Evolutionary conservation across 2,888 invertebrate genomes (phyloP).

Genomic region (Frankliniella fusca): DNA sequence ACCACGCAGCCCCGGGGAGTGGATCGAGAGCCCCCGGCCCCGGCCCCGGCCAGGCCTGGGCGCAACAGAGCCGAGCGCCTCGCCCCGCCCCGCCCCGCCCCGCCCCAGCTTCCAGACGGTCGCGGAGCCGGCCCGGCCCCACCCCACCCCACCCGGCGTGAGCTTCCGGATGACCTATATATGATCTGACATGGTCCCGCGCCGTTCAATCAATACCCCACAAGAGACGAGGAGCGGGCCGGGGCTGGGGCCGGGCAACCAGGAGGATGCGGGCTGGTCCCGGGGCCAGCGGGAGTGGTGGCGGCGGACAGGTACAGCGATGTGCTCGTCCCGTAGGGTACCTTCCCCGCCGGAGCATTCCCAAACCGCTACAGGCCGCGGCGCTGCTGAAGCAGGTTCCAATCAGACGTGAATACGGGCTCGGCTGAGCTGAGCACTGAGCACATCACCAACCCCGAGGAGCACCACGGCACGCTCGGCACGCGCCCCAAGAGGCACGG

Average conservation of each 20-base stretch:
- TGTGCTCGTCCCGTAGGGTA: too few relatives aligned
- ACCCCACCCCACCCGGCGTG: not conserved
- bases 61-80: not conserved
- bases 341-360: too few relatives aligned
- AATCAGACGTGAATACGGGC: too few relatives aligned
- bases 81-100: too few relatives aligned
- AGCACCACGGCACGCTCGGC: too few relatives aligned
- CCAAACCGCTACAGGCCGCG: too few relatives aligned
- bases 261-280: not conserved
- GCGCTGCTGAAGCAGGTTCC: too few relatives aligned
- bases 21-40: too few relatives aligned
- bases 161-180: not conserved
- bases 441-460: too few relatives aligned
- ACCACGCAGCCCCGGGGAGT: too few relatives aligned
- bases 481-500: too few relatives aligned
- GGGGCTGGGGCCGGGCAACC: not conserved
- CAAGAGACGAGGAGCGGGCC: not conserved
- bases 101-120: not conserved
- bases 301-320: not conserved
- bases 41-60: not conserved
- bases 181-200: not conserved
- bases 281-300: not conserved
- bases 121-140: not conserved
- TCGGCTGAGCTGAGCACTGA: too few relatives aligned
- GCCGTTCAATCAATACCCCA: not conserved